Evolutionary conservation across 2,113 vertebrate genomes (phyloP).

Genomic region (Hypomesus transpacificus): DNA sequence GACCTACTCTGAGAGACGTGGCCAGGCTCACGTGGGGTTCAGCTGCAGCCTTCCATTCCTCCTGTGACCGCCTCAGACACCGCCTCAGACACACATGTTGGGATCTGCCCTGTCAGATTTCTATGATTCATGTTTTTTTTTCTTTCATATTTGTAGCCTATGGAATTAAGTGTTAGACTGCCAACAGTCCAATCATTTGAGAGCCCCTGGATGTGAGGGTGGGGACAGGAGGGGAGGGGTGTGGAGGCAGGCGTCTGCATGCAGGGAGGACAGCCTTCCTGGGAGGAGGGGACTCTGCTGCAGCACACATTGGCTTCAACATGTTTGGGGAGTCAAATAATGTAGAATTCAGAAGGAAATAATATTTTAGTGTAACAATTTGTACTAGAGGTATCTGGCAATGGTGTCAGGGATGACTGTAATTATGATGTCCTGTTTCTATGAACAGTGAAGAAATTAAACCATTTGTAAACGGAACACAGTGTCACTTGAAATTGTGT

Average conservation of each 20-base stretch:
- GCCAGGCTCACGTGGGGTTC: too few relatives aligned
- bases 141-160: too few relatives aligned
- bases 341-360: background rate
- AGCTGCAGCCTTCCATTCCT: too few relatives aligned
- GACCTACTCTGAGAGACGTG: too few relatives aligned
- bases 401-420: constrained; percentile 32
- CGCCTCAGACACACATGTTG: too few relatives aligned
- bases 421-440: constrained; percentile 28
- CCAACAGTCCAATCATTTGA: too few relatives aligned
- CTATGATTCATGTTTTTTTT: too few relatives aligned
- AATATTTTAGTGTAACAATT: constrained; percentile 16
- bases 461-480: constrained; percentile 38
- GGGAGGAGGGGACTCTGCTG: background rate
- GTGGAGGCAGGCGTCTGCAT: background rate
- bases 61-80: too few relatives aligned
- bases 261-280: background rate
- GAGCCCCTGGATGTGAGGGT: too few relatives aligned
- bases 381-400: background rate
- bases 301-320: constrained; percentile 21
- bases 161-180: too few relatives aligned
- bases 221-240: too few relatives aligned
- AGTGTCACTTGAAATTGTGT: background rate
- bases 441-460: constrained; percentile 39
- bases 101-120: too few relatives aligned
- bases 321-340: constrained; percentile 11